Base-by-base conservation (phyloP, 2,113 vertebrate species). In the Micromys minutus region DNA sequence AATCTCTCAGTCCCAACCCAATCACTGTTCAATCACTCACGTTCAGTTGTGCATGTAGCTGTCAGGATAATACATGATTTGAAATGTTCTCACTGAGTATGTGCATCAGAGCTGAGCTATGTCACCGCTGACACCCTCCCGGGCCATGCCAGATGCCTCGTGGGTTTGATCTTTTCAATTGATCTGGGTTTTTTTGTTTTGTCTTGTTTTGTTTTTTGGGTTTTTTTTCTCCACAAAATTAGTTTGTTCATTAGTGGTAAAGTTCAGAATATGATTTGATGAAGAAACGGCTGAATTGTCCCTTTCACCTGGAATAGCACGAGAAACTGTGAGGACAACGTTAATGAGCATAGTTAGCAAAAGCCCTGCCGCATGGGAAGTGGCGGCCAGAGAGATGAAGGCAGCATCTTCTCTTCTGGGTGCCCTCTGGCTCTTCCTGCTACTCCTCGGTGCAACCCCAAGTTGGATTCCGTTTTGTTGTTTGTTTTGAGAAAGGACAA, bases 111-210 rank as follows among this genome's bases (percentile, higher is more conserved):
- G 50, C 31, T 92, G 79, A 95, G 96, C 98, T 65, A 31, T 61
- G 69, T 96, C 96, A 97, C 76, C 61, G 34, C 0, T 31, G 74
- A 31, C 91, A 96, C 31, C 57, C 95, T 89, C 85, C 81, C 52
- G 91, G 87, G 50, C 42, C 97, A 90, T 52, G 94, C 63, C 93
- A 98, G 93, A 94, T 72, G 67, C 87, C 74, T 77, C 81, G 63
- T 57, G 83, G 87, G 65, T 96, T 74, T 74, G 79, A 61, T 77
- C 17, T 79, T 93, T 87, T 80, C 57, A 83, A 76, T 86, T 94
- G 80, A 92, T 87, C 52, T 47, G 39, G n/a, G n/a, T n/a, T n/a
- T n/a, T n/a, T n/a, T n/a, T n/a, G n/a, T n/a, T n/a, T n/a, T n/a
- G n/a, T n/a, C n/a, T n/a, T n/a, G n/a, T n/a, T n/a, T n/a, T n/a